Percentiles rank a stretch among this genome's conserved stretches.
These are phyloP conservation scores for Sander lucioperca DNA, from an alignment of 2,113 vertebrate genomes.

Conservation along the genomic window DNA sequence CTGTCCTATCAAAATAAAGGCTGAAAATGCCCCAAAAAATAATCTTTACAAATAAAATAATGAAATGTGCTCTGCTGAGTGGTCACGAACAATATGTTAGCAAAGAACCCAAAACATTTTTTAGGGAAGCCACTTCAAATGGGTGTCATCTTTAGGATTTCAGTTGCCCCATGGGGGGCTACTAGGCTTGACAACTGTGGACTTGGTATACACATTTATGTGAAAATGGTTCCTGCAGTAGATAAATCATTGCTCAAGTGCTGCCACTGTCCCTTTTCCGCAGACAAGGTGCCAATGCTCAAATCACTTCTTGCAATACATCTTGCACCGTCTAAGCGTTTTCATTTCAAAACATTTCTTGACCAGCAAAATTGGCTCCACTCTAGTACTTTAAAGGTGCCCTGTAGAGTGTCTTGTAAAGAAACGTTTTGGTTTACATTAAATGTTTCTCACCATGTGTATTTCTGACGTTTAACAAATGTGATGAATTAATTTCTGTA, in stretches of 20 bases:
- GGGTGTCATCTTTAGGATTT: neutral
- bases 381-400: neutral
- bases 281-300: neutral
- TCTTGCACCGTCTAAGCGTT: neutral
- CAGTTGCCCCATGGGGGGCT: neutral
- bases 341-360: neutral
- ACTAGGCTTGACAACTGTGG: neutral
- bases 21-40: too few relatives aligned
- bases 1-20: too few relatives aligned
- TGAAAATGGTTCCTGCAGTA: neutral
- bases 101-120: slow-evolving; percentile 18
- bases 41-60: slow-evolving; percentile 4
- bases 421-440: neutral
- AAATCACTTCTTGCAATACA: neutral
- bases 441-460: too few relatives aligned
- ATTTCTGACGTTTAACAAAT: neutral
- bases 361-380: too few relatives aligned
- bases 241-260: neutral
- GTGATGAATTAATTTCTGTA: neutral
- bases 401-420: neutral
- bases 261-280: neutral
- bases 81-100: slow-evolving; percentile 27
- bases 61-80: slow-evolving; percentile 30
- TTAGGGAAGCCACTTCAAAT: neutral
- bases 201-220: neutral